Base-by-base conservation (phyloP, 2,113 vertebrate species). In the Cottus gobio region DNA sequence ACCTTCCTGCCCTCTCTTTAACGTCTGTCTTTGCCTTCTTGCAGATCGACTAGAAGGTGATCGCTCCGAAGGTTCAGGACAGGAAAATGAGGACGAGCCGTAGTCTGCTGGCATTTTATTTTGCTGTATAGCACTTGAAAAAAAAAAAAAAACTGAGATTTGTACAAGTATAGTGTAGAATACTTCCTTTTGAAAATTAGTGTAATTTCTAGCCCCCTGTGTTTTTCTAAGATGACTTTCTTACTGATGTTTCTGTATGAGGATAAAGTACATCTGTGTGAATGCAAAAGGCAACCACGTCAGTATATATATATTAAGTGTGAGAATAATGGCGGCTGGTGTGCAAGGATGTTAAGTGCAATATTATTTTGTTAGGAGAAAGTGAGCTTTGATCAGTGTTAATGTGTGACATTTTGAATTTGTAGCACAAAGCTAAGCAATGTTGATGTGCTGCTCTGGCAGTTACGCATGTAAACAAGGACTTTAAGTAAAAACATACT, bases 31-130 rank as follows among this genome's bases (percentile, higher is more conserved):
- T 44, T 61, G 42, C 3, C 15, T 37, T 48, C 56, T 89, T 91
- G 16, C 90, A 99, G 98, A 99, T 92, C 96, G 96, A 13, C 20
- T 96, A 85, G 98, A 99, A 87, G 97, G 97, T 0, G 97, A 99
- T 91, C 95, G 97, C 63, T 97, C 98, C 0, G 98, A 99, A 95
- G 98, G 97, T 44, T 98, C 97, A 1, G 96, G 97, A 54, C 97
- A 98, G 90, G 98, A 99, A 82, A 99, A 97, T 0, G 98, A 99
- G 80, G 98, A 98, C 2, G 96, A 98, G 85, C 95, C 96, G 82
- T 97, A 94, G 95, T 39, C 57, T 15, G 44, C 44, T 71, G 77
- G 79, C 42, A 7, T 84, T 86, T 83, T 83, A n/a, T 91, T 92
- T 79, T 88, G 90, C 91, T 94, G 85, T 86, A 92, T 90, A 96